Conservation (phyloP, 2,113 vertebrate species). For the human (Homo sapiens) region DNA sequence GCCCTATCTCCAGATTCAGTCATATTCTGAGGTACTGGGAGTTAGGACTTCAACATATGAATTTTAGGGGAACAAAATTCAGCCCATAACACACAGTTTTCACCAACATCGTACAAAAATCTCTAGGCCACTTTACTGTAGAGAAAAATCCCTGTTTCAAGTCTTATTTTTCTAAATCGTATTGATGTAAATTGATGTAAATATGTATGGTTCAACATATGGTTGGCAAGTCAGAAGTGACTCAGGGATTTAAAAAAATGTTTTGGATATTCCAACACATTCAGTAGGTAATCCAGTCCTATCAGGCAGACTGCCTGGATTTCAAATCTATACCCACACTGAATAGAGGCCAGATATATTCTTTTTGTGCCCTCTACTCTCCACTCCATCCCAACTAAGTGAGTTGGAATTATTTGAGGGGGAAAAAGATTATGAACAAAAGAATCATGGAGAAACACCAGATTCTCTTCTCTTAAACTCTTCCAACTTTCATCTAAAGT, state of each 20-base stretch:
- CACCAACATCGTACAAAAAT: neutral
- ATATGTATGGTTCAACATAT: conserved; percentile 55
- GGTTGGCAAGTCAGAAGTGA: conserved; percentile 10
- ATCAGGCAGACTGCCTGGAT: neutral
- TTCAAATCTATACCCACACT: neutral
- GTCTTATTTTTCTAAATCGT: conserved; percentile 14
- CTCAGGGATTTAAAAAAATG: neutral
- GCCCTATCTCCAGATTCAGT: neutral
- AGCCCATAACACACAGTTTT: neutral
- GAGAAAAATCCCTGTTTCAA: conserved; percentile 39
- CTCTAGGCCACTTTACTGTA: neutral
- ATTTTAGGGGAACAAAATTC: neutral
- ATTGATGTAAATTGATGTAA: conserved; percentile 1
- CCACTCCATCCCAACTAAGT: neutral
- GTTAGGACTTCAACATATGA: neutral
- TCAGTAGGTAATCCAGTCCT: conserved; percentile 37
- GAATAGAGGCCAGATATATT: neutral
- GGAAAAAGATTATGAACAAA: neutral
- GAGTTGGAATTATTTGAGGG: neutral
- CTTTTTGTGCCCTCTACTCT: neutral
- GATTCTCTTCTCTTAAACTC: neutral
- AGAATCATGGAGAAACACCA: conserved; percentile 4
- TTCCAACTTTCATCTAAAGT: conserved; percentile 7
- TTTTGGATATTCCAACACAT: conserved; percentile 3
- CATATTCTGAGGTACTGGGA: neutral